phyloP scores from a whole-genome alignment of 1,140 invertebrate genomes.

The Panulirus ornatus region DNA sequence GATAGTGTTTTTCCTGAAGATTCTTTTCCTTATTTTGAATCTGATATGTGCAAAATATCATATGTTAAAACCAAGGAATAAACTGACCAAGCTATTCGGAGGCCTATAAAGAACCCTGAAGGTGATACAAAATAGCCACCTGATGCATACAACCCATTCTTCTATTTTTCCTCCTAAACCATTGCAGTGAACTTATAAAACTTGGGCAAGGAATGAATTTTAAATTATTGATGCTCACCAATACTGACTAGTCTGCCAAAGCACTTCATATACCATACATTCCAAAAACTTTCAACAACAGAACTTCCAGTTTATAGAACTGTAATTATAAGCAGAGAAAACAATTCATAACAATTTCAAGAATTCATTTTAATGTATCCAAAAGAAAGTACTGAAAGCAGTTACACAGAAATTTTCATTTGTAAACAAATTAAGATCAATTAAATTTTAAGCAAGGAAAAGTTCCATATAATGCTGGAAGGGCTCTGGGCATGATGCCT shows the following conservation, averaged over 20 bases:
- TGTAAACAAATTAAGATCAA: neutral
- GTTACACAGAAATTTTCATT: neutral
- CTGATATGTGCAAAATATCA: neutral
- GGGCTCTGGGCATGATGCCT: neutral
- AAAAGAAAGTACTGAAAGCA: neutral
- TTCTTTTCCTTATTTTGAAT: neutral
- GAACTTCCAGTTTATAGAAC: too few species aligned
- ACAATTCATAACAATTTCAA: too few species aligned
- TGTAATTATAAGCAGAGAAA: too few species aligned
- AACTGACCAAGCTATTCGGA: too few species aligned
- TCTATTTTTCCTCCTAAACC: neutral
- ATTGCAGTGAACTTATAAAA: neutral
- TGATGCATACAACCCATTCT: neutral
- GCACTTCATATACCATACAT: neutral
- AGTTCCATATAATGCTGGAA: neutral
- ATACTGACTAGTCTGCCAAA: neutral
- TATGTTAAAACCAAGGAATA: too few species aligned
- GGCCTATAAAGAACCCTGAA: too few species aligned
- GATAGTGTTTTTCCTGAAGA: too few species aligned
- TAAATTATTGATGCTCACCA: neutral
- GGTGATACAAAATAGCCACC: too few species aligned
- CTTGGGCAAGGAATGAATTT: neutral
- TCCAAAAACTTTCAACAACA: too few species aligned
- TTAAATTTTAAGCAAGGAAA: too few species aligned
- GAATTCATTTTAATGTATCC: too few species aligned